Conservation (phyloP, 2,888 invertebrate species). For the Habroteleia sp. region DNA sequence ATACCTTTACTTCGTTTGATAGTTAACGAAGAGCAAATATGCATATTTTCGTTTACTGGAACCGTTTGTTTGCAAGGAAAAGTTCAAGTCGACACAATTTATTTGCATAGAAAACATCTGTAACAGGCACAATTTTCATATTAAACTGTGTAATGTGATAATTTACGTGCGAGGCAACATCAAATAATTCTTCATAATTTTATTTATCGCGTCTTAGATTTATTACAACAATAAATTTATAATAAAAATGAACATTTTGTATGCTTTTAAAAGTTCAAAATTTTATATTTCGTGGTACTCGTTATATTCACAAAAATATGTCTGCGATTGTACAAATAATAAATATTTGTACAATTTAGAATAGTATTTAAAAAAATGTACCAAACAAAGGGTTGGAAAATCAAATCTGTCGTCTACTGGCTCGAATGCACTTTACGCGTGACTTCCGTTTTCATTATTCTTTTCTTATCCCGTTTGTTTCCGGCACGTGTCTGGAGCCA, state of each 20-base stretch:
- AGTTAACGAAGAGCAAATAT: slow-evolving; percentile 47
- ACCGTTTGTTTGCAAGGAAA: slow-evolving; percentile 33
- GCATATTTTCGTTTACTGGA: slow-evolving; percentile 54
- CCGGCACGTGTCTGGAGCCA: slow-evolving; percentile 64
- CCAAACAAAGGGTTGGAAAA: slow-evolving; percentile 36
- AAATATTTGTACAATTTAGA: slow-evolving; percentile 14
- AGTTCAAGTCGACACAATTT: slow-evolving; percentile 38
- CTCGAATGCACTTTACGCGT: slow-evolving; percentile 63
- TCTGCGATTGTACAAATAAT: slow-evolving; percentile 9
- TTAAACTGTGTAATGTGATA: too few relatives aligned
- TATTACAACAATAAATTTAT: too few relatives aligned
- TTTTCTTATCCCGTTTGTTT: slow-evolving; percentile 65
- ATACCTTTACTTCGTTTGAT: slow-evolving; percentile 50
- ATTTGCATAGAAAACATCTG: slow-evolving; percentile 22
- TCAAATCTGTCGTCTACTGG: slow-evolving; percentile 59
- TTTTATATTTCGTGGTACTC: too few relatives aligned
- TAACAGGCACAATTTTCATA: too few relatives aligned
- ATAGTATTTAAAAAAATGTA: slow-evolving; percentile 21
- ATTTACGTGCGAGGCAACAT: too few relatives aligned
- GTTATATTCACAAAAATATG: neutral
- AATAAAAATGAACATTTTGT: neutral
- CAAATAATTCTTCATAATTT: too few relatives aligned
- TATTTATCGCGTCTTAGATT: too few relatives aligned
- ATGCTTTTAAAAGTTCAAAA: too few relatives aligned
- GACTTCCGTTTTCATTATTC: slow-evolving; percentile 66